Base-by-base conservation (phyloP, 2,888 invertebrate species). In the Dicranocentrus wangi region DNA sequence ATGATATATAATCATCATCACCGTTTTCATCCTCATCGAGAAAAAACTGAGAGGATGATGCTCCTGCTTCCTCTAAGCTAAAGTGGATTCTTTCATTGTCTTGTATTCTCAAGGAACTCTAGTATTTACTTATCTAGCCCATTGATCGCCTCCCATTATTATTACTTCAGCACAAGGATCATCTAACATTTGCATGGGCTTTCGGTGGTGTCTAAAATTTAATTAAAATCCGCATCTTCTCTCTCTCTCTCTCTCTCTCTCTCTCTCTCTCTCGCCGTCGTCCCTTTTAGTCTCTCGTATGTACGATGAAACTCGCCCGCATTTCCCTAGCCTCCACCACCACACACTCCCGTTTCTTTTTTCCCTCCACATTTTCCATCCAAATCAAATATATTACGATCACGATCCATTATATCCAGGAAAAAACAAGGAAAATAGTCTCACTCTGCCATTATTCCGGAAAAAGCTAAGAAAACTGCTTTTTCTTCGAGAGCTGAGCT, bases 191-290 rank as follows among this genome's bases (percentile, higher is more conserved):
- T 77, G 77, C 77, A 77, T 71, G 71, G 65, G 27, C 65, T 53
- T 65, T 70, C 71, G 65, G 63, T 65, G 78, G 70, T 65, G 55
- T 47, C 70, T 43, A 65, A 78, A 71, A 71, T 78, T 78, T 78
- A 78, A 78, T 78, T 78, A 78, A 78, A 78, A 78, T 78, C 71
- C 71, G 65, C 70, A 61, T 77, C 53, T 27, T 51, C 19, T 47
- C 47, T 47, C 32, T 7, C 32, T 3, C 32, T 32, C 15, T 47
- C 61, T 19, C 17, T 61, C 25, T n/a, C 17, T 61, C 61, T 28
- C 19, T 61, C 68, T 51, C n/a, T 13, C 19, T 23, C 25, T 47
- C 47, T 32, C 28, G 55, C 23, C 47, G 25, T 51, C 53, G 5
- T 17, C 23, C n/a, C 51, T 51, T 42, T 10, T 10, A 53, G 53